Evolutionary conservation across 1,140 invertebrate genomes (phyloP), one percentile per base, ranked within the genome.

Genomic region (Caenorhabditis tropicalis): DNA sequence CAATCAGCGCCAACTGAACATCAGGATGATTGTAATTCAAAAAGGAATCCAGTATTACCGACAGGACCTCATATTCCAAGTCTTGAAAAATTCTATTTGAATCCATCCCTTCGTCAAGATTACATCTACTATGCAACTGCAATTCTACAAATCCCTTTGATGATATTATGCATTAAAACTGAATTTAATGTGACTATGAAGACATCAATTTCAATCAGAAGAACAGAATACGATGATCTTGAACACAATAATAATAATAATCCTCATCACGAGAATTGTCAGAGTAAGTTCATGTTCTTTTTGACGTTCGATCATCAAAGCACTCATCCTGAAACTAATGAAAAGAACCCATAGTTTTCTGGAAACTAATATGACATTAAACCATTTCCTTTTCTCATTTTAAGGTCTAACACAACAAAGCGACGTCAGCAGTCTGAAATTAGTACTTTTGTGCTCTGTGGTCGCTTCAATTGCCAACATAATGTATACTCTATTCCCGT

Each of bases 391-490:
- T 39, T 60, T n/a, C n/a, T n/a, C n/a, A n/a, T n/a, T n/a, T 82
- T 43, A 43, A 82, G 82, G 65, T 74, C n/a, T 74, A 6, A 74
- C 65, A n/a, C 65, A 82, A 51, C 82, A 58, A 31, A 82, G 82
- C 29, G 60, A 82, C 36, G 36, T 82, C 1, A 58, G 56, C 43
- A 60, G 82, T 49, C 46, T 82, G 1, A 82, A 82, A 49, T 49
- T 82, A 19, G 60, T 82, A 19, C 82, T 82, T 49, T 43, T 82
- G 12, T 46, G 56, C 5, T 58, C 82, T 33, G 56, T 82, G 15
- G 56, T 82, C 46, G 82, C 82, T 10, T 82, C 33, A 15, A 82
- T 60, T 24, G 43, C 56, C 27, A 82, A 58, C 10, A 60, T 82
- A 27, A 58, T 82, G 24, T 56, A 46, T 4, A 51, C 60, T 3